These are phyloP conservation scores for Poeciliopsis prolifica DNA, from an alignment of 2,113 vertebrate species.

Conservation along the genomic window DNA sequence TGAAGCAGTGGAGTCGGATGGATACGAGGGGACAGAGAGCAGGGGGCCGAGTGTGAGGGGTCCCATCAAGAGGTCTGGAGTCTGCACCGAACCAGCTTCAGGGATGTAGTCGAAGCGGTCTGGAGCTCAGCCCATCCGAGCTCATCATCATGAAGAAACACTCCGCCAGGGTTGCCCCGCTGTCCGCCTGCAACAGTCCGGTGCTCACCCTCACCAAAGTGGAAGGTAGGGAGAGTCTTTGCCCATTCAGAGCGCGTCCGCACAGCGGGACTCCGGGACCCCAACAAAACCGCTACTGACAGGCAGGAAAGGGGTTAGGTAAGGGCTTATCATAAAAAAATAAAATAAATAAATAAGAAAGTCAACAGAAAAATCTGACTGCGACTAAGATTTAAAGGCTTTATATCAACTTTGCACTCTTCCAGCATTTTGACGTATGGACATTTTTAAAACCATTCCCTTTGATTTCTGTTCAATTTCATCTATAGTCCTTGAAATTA, in stretches of 20 bases:
- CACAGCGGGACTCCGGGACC: background rate
- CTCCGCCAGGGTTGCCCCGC: slow-evolving; percentile 93
- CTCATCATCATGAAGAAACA: slow-evolving; percentile 95
- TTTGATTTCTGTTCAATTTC: background rate
- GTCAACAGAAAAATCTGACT: background rate
- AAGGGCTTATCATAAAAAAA: background rate
- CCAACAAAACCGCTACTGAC: background rate
- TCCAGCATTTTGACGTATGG: background rate
- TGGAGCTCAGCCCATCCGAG: slow-evolving; percentile 82
- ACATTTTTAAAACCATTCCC: background rate
- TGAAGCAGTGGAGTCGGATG: slow-evolving; percentile 48
- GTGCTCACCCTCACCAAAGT: slow-evolving; percentile 97
- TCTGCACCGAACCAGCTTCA: slow-evolving; percentile 74
- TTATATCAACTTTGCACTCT: slow-evolving; percentile 16
- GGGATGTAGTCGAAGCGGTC: slow-evolving; percentile 89
- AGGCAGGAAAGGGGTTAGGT: background rate
- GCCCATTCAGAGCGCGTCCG: slow-evolving; percentile 22
- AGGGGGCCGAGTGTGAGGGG: slow-evolving; percentile 44
- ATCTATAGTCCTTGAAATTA: background rate
- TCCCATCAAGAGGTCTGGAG: slow-evolving; percentile 68
- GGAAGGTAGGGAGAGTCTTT: slow-evolving; percentile 85
- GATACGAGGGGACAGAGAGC: slow-evolving; percentile 38
- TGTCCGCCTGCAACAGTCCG: slow-evolving; percentile 96
- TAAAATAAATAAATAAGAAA: too few relatives aligned
- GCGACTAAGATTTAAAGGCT: background rate